These are phyloP conservation scores for Lithophane socia DNA, from an alignment of 2,888 invertebrate species.

Conservation along the genomic window DNA sequence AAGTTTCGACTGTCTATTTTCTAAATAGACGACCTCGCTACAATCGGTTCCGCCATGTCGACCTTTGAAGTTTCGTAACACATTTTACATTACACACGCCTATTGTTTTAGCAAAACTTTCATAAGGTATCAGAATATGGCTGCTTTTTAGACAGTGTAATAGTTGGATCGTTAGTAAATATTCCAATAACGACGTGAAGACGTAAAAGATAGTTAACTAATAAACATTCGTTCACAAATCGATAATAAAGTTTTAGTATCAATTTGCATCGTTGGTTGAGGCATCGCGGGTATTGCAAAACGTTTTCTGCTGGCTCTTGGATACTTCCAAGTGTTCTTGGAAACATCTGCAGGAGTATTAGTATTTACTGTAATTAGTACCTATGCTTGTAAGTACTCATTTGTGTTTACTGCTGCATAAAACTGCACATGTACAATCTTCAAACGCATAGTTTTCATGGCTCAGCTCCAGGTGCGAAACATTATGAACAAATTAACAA, in stretches of 20 bases:
- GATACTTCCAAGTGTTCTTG: slow-evolving; percentile 27
- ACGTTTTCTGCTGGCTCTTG: slow-evolving; percentile 25
- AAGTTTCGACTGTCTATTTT: slow-evolving; percentile 57
- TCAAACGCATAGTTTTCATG: slow-evolving; percentile 59
- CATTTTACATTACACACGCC: slow-evolving; percentile 58
- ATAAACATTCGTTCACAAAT: slow-evolving; percentile 29
- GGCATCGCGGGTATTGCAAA: slow-evolving; percentile 46
- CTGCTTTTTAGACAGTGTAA: slow-evolving; percentile 9
- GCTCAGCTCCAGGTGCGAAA: slow-evolving; percentile 43
- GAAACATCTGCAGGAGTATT: slow-evolving; percentile 46
- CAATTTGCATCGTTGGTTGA: slow-evolving; percentile 37
- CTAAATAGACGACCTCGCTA: slow-evolving; percentile 65
- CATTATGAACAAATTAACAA: slow-evolving; percentile 69
- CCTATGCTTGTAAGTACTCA: slow-evolving; percentile 27
- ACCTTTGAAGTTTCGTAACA: slow-evolving; percentile 70
- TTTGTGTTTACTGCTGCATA: slow-evolving; percentile 7
- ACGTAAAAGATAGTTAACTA: slow-evolving; percentile 21
- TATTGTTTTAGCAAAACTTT: slow-evolving; percentile 61
- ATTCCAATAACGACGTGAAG: slow-evolving; percentile 10
- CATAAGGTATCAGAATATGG: slow-evolving; percentile 19
- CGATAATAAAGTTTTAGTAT: slow-evolving; percentile 39
- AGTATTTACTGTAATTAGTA: slow-evolving; percentile 46
- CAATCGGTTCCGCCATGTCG: slow-evolving; percentile 67
- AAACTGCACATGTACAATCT: slow-evolving; percentile 10
- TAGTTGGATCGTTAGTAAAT: neutral